A percentile compares a stretch with the other conserved stretches of the same genome.
phyloP scores from a whole-genome alignment of 1,140 invertebrate genomes.

The Pseudobourletiella spinata region DNA sequence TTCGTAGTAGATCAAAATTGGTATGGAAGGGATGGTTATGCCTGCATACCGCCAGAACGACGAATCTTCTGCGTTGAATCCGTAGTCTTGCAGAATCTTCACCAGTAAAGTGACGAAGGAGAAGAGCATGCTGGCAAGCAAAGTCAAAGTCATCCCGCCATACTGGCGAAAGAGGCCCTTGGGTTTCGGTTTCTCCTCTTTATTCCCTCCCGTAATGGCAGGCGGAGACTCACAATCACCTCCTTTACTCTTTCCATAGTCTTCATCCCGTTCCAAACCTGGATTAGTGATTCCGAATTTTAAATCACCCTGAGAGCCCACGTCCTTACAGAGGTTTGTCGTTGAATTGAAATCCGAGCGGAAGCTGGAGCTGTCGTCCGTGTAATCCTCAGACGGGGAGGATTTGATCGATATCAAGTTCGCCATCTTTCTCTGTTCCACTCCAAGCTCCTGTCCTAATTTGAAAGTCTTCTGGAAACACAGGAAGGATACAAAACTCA shows the following conservation, averaged over 20 bases:
- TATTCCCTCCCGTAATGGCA: neutral
- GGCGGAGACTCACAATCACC: neutral
- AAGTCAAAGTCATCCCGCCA: slow-evolving; percentile 25
- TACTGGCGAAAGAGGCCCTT: slow-evolving; percentile 14
- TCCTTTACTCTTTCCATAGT: neutral
- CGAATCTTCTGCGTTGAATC: slow-evolving; percentile 14
- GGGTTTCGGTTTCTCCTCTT: neutral
- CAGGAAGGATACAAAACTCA: too few species aligned
- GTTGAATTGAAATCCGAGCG: too few species aligned
- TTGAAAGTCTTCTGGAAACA: too few species aligned
- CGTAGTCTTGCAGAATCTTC: slow-evolving; percentile 23
- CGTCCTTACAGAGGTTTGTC: too few species aligned
- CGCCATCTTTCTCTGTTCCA: too few species aligned
- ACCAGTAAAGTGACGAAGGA: slow-evolving; percentile 21
- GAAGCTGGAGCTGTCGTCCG: too few species aligned
- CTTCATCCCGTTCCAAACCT: neutral
- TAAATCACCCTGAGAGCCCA: too few species aligned
- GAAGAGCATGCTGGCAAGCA: slow-evolving; percentile 26
- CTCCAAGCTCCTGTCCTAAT: too few species aligned
- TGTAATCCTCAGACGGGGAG: too few species aligned
- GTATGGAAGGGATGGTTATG: slow-evolving; percentile 18
- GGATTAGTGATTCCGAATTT: neutral
- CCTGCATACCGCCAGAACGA: slow-evolving; percentile 31
- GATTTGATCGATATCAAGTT: too few species aligned
- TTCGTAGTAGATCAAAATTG: slow-evolving; percentile 23